Conservation (phyloP, 2,797 vertebrate genomes). For the Typhlichthys subterraneus region DNA sequence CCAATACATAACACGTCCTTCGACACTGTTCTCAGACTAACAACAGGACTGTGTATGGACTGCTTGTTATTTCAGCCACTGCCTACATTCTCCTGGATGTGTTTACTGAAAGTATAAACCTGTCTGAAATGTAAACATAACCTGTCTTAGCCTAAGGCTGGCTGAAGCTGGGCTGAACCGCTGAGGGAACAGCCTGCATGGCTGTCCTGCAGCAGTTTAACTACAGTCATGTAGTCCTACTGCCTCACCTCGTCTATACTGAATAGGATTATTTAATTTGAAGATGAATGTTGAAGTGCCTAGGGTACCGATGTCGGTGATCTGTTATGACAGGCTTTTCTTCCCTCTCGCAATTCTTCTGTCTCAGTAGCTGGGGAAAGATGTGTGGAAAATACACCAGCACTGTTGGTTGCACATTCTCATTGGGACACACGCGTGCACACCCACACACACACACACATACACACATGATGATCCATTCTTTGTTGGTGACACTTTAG, state of each 20-base stretch:
- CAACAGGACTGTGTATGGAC: constrained; percentile 43
- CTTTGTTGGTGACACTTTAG: constrained; percentile 52
- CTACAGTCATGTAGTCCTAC: constrained; percentile 63
- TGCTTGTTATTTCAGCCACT: constrained; percentile 38
- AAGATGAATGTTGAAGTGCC: constrained; percentile 29
- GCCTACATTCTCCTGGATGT: constrained; percentile 50
- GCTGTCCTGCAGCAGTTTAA: constrained; percentile 47
- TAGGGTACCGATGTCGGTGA: no score
- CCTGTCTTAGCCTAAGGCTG: constrained; percentile 50
- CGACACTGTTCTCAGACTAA: constrained; percentile 39
- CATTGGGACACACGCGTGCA: no score
- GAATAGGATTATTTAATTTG: constrained; percentile 43
- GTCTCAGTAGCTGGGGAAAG: no score
- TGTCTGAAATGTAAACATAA: constrained; percentile 72
- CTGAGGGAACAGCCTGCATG: constrained; percentile 26
- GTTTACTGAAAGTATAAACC: constrained; percentile 61
- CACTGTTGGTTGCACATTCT: no score
- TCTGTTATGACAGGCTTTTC: no score
- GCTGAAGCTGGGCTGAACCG: constrained; percentile 33
- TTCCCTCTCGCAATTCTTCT: no score
- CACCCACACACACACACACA: no score
- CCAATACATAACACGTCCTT: constrained; percentile 57
- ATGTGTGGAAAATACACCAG: no score
- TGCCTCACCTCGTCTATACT: constrained; percentile 11
- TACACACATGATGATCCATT: constrained; percentile 26